phyloP scores from a whole-genome alignment of 2,888 invertebrate species.

The Mimas tiliae region DNA sequence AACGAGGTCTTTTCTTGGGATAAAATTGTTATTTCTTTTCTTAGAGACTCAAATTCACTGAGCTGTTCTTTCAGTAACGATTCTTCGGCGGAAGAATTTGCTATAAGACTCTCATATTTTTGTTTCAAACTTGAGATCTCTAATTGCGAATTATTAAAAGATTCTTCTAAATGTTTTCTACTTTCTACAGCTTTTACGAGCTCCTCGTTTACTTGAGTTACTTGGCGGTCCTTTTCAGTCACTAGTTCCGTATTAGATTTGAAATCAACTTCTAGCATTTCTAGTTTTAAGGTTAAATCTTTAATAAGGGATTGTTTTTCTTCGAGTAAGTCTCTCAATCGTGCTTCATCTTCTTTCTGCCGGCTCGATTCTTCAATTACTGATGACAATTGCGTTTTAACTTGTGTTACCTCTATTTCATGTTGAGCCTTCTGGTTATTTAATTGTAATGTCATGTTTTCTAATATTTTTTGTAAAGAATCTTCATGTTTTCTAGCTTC shows the following conservation, averaged over 20 bases:
- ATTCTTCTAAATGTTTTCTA: slow-evolving; percentile 78
- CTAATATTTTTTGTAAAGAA: slow-evolving; percentile 74
- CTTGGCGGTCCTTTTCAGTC: slow-evolving; percentile 78
- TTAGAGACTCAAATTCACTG: slow-evolving; percentile 63
- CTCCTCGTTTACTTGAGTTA: slow-evolving; percentile 67
- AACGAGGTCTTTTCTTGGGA: slow-evolving; percentile 65
- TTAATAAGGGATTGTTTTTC: slow-evolving; percentile 72
- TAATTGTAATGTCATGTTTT: slow-evolving; percentile 74
- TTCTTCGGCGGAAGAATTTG: slow-evolving; percentile 74
- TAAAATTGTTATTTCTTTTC: slow-evolving; percentile 62
- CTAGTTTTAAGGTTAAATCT: slow-evolving; percentile 70
- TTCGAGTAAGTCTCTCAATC: slow-evolving; percentile 56
- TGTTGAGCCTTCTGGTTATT: slow-evolving; percentile 70
- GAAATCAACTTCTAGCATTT: slow-evolving; percentile 77
- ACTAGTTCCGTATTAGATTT: slow-evolving; percentile 76
- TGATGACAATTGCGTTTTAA: slow-evolving; percentile 58
- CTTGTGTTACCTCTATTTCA: slow-evolving; percentile 67
- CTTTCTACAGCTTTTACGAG: slow-evolving; percentile 65
- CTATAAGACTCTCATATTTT: slow-evolving; percentile 71
- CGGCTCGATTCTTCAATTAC: slow-evolving; percentile 61
- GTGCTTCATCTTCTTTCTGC: slow-evolving; percentile 58
- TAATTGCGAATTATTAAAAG: slow-evolving; percentile 64
- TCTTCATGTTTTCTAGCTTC: slow-evolving; percentile 79
- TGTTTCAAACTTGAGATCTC: slow-evolving; percentile 70
- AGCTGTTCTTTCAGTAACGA: slow-evolving; percentile 70